Evolutionary conservation across 2,888 invertebrate genomes (phyloP).

Genomic region (Melinaea marsaeus): DNA sequence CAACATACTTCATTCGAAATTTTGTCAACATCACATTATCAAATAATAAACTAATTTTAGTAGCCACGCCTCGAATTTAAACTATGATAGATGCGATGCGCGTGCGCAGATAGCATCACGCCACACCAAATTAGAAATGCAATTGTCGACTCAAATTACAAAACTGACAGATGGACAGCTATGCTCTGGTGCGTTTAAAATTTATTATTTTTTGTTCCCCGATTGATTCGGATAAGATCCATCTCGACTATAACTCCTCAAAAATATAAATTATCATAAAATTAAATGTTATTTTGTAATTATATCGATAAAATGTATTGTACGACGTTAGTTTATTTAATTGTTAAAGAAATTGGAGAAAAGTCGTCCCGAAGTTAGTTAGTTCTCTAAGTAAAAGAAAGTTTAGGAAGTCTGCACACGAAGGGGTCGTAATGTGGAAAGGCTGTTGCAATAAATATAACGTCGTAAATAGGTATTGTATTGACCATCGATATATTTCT

Average conservation of each 20-base stretch:
- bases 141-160: constrained; percentile 40
- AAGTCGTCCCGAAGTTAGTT: background rate
- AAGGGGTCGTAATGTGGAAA: constrained; percentile 23
- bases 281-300: background rate
- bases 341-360: background rate
- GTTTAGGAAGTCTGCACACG: constrained; percentile 23
- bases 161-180: constrained; percentile 36
- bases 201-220: constrained; percentile 13
- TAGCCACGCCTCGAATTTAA: constrained; percentile 9
- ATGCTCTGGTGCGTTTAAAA: constrained; percentile 29
- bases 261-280: background rate
- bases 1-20: background rate
- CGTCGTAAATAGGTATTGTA: constrained; percentile 17
- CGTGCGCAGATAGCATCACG: constrained; percentile 44
- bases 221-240: constrained; percentile 2
- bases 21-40: background rate
- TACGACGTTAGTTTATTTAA: background rate
- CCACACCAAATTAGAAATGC: constrained; percentile 48
- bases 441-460: constrained; percentile 23
- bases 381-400: constrained; percentile 12
- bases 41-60: background rate
- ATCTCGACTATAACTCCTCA: background rate
- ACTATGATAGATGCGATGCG: constrained; percentile 23
- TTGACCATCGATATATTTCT: constrained; percentile 21
- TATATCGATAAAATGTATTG: no score